phyloP scores from a whole-genome alignment of 2,888 invertebrate genomes.

The Marronus borbonicus region DNA sequence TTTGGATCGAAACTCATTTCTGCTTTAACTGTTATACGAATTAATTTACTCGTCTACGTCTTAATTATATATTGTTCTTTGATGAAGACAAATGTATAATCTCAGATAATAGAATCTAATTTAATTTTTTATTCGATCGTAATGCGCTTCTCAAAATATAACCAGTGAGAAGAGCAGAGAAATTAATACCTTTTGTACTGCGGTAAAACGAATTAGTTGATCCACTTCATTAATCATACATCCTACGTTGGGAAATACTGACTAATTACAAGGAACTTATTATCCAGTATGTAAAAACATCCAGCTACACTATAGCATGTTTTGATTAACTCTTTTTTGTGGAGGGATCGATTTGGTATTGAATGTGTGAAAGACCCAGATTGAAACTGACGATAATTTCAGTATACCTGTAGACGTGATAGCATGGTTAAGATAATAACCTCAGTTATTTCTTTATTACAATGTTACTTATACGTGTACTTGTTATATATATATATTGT shows the following conservation, averaged over 20 bases:
- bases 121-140: slow-evolving; percentile 16
- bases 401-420: neutral
- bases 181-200: slow-evolving; percentile 31
- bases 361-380: neutral
- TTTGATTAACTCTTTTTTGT: slow-evolving; percentile 1
- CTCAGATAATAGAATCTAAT: slow-evolving; percentile 16
- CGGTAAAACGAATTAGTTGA: slow-evolving; percentile 33
- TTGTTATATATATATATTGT: neutral
- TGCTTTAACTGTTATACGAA: slow-evolving; percentile 21
- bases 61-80: slow-evolving; percentile 43
- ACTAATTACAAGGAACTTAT: slow-evolving; percentile 24
- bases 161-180: slow-evolving; percentile 7
- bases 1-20: slow-evolving; percentile 10
- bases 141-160: slow-evolving; percentile 10
- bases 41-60: slow-evolving; percentile 19
- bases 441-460: neutral
- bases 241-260: slow-evolving; percentile 18
- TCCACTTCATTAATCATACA: slow-evolving; percentile 42
- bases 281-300: neutral
- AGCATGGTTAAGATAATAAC: neutral
- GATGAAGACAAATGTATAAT: slow-evolving; percentile 1
- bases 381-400: neutral
- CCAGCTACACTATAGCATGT: neutral
- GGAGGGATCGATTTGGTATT: neutral
- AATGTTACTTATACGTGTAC: neutral